Evolutionary conservation across 2,888 invertebrate species (phyloP), one percentile per base, ranked within the genome.

Genomic region (Horisme vitalbata): DNA sequence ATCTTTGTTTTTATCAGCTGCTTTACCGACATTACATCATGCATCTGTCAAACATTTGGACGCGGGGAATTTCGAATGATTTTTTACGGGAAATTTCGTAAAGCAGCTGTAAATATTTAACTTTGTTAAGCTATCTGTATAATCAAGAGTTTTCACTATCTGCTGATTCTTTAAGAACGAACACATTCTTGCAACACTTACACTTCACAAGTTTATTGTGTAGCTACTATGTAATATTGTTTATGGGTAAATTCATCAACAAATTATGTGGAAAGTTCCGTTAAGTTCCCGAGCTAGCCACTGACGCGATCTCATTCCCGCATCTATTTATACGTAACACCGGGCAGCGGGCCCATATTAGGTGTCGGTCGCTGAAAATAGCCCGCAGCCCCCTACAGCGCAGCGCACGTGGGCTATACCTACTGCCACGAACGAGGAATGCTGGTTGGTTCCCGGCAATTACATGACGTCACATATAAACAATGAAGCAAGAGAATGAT

Each of bases 271-370:
- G 43, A 52, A 56, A 41, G 8, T 55, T 31, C 37, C 44, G 27
- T 18, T 33, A 30, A 11, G 27, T 28, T 33, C 18, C 10, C 4
- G 39, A 43, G 20, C 12, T 38, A 18, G 60, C 38, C 65, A 64
- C 64, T 70, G 73, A 67, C 71, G 71, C 67, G 60, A 24, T 39
- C 58, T 59, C 72, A 65, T 61, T 64, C 68, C 67, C 63, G 61
- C 59, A 59, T 78, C 82, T 88, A 86, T 85, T 83, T 83, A 79
- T 82, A 81, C 68, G 72, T 68, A 75, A 77, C 73, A 72, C 79
- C 75, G 77, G 83, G 83, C 88, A 78, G 45, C 82, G 84, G 68
- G 79, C 77, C 89, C 90, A 86, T 89, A 89, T 90, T 88, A 81
- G 90, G 90, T 74, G 79, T 61, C 83, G 77, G 61, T 63, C 57